Conservation (phyloP, 2,888 invertebrate species). For the Augochlorella aurata region DNA sequence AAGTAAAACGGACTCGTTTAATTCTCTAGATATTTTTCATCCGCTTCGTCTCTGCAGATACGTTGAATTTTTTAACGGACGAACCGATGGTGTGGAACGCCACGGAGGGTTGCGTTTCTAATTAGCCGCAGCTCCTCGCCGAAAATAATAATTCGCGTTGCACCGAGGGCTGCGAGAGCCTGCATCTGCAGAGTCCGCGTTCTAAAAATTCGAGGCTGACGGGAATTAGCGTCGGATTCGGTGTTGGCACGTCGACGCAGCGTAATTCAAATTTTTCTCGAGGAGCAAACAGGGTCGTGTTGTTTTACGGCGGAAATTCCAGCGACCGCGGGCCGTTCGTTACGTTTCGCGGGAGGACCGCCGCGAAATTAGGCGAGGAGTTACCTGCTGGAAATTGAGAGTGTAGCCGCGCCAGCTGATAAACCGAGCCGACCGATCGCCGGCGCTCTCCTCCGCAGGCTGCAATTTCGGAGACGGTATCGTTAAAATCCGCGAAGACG, state of each 20-base stretch:
- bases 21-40: no score
- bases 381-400: neutral
- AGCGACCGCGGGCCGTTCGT: slow-evolving; percentile 3
- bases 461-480: neutral
- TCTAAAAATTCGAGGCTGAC: neutral
- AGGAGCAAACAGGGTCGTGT: slow-evolving; percentile 1
- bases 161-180: slow-evolving; percentile 12
- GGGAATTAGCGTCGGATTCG: slow-evolving; percentile 43
- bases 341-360: slow-evolving; percentile 19
- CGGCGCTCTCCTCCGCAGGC: neutral
- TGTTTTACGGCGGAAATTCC: slow-evolving; percentile 28
- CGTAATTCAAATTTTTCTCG: slow-evolving; percentile 34
- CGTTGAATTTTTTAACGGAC: no score
- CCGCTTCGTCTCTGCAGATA: no score
- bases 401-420: neutral
- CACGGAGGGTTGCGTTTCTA: no score
- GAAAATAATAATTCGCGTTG: neutral
- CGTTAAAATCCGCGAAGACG: neutral
- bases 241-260: neutral
- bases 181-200: neutral
- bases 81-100: no score
- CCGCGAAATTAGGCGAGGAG: slow-evolving; percentile 24
- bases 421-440: neutral
- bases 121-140: neutral
- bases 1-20: no score